Conservation (phyloP, 2,113 vertebrate genomes). For the Centrocercus urophasianus region DNA sequence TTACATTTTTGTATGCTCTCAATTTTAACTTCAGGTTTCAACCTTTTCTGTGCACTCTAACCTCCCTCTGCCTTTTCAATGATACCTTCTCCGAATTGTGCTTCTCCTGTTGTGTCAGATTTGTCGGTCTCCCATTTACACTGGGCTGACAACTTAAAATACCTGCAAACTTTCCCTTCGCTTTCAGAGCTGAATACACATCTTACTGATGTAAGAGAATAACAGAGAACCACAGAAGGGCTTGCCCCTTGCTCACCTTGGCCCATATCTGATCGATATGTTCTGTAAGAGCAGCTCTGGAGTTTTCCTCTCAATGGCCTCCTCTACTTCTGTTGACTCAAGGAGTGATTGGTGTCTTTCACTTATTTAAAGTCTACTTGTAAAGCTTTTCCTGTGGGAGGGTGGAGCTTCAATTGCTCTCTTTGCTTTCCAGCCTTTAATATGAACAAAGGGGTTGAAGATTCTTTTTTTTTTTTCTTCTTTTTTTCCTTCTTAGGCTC, state of each 20-base stretch:
- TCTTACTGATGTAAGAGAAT: not conserved
- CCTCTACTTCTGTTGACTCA: not conserved
- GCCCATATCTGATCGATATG: conserved; percentile 30
- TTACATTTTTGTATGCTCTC: not conserved
- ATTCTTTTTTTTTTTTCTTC: not conserved
- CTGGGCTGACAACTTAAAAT: not conserved
- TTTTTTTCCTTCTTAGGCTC: not conserved
- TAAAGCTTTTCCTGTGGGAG: conserved; percentile 20
- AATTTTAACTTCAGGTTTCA: not conserved
- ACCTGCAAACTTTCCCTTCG: not conserved
- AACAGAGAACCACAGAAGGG: not conserved
- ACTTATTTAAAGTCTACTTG: not conserved
- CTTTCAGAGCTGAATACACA: not conserved
- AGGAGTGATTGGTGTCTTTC: not conserved
- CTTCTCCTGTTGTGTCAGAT: not conserved
- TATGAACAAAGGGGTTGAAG: not conserved
- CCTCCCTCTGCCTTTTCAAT: not conserved
- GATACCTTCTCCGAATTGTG: not conserved
- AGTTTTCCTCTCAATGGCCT: not conserved
- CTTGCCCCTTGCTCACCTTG: conserved; percentile 60
- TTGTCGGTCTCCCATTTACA: not conserved
- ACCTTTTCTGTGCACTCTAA: not conserved
- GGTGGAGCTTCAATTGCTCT: not conserved
- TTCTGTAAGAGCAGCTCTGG: not conserved
- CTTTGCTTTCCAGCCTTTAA: not conserved